Evolutionary conservation across 1,140 invertebrate genomes (phyloP), one percentile per base, ranked within the genome.

Genomic region (Drosophila sucinea): DNA sequence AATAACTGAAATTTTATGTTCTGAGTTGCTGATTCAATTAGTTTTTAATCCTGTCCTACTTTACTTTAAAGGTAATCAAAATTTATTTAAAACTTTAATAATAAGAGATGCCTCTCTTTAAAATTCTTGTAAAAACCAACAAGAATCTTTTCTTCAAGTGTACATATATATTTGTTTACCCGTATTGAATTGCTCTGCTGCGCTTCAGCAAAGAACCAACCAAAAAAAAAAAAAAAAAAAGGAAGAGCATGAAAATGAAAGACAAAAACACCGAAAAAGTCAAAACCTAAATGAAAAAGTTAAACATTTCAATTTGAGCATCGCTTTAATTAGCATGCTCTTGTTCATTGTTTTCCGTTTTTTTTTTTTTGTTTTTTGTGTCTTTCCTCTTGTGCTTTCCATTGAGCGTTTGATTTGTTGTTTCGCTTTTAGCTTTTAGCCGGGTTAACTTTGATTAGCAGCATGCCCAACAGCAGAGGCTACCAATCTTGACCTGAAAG

Each of bases 261-360:
- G 47, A 62, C 51, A 69, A 76, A 76, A 64, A 55, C 30, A 38
- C 33, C 35, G 2, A 7, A 38, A 66, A 40, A 77, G 44, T 68
- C 32, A 38, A 65, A 72, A 81, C 58, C 30, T n/a, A 65, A 72
- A 74, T 73, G 72, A 64, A 68, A 82, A 83, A 89, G 80, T 89
- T 89, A 78, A 89, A 89, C 84, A 89, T 89, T 89, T 89, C 84
- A 89, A 89, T 89, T 89, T 89, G 77, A 90, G 77, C 77, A 73
- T 77, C 68, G 67, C 77, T 89, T 89, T 89, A 84, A 89, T 89
- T 89, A 89, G 80, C 84, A 89, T 89, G 75, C 80, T 80, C 68
- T 80, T 89, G 77, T 89, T 87, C 83, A 87, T 86, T 87, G 83
- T 86, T 80, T 82, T 87, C 67, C 76, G 73, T 77, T 86, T 76